Evolutionary conservation across 2,797 vertebrate genomes (phyloP), one percentile per base, ranked within the genome.

Genomic region (Poeciliopsis paucimaculata): DNA sequence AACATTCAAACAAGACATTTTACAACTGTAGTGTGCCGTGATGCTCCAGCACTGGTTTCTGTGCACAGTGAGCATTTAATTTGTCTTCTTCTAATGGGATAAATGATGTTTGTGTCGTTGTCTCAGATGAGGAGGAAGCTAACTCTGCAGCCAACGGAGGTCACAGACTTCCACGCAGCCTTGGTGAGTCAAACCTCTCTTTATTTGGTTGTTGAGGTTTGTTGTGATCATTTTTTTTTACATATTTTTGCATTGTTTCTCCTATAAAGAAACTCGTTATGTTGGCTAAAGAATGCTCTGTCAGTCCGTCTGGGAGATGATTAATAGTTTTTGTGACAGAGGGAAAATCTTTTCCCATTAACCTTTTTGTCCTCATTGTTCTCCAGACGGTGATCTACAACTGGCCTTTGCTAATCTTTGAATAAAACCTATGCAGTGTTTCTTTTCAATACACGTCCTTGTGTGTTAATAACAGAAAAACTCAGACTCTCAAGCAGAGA

Each of bases 81-180:
- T 47, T 47, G 73, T 20, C 2, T 5, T 66, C 47, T 81, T 84
- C 62, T 74, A 60, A 68, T 39, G 66, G 39, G 66, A 70, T 34
- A 79, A 75, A 80, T 73, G 39, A 1, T 55, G 49, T 83, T 2
- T 80, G 73, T 88, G 76, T 88, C 87, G 87, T 83, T 86, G 80
- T 87, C 72, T 83, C 89, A 95, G 94, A 95, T 85, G 94, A 91
- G 78, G 94, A 94, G 55, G 90, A 92, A 1, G 88, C 62, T 46
- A 83, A 62, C 34, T 86, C 82, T 74, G 87, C 89, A 80, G 86
- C 86, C 77, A 92, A 84, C 75, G 94, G 90, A 89, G 89, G 90
- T 79, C 93, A 95, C 62, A 93, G 96, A 83, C 83, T 95, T 34
- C 95, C 96, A 72, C 91, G 96, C 71, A 96, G 96, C 88, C 95